Conservation (phyloP, 2,888 invertebrate genomes). For the Polydrusus tereticollis region DNA sequence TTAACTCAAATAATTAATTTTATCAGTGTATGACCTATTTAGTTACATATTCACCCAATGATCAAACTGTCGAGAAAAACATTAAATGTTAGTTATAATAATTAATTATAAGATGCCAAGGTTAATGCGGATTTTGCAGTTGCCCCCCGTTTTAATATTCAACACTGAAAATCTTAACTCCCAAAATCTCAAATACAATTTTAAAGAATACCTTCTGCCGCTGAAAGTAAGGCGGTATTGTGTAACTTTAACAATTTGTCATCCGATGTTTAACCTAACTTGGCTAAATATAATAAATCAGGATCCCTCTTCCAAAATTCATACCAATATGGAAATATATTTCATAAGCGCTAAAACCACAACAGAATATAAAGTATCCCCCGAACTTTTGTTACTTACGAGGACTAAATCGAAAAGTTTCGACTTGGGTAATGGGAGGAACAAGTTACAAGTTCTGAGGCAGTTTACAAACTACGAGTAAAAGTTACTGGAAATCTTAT, state of each 20-base stretch:
- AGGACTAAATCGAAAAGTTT: slow-evolving; percentile 53
- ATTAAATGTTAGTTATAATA: too few species aligned
- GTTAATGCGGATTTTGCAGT: too few species aligned
- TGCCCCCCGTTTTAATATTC: not conserved
- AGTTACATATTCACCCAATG: too few species aligned
- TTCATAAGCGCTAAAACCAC: slow-evolving; percentile 56
- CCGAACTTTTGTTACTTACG: slow-evolving; percentile 52
- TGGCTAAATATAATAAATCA: slow-evolving; percentile 43
- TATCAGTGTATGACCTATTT: too few species aligned
- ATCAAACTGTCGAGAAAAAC: too few species aligned
- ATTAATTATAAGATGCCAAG: too few species aligned
- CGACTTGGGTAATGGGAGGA: slow-evolving; percentile 39
- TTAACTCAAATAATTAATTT: too few species aligned
- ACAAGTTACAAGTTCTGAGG: slow-evolving; percentile 36
- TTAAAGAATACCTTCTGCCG: slow-evolving; percentile 31
- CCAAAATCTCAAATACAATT: not conserved
- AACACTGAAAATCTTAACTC: not conserved
- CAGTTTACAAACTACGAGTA: slow-evolving; percentile 34
- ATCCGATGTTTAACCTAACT: slow-evolving; percentile 36
- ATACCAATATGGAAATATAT: slow-evolving; percentile 52
- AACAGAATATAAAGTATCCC: slow-evolving; percentile 54
- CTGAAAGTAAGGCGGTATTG: slow-evolving; percentile 30
- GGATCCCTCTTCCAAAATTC: slow-evolving; percentile 31
- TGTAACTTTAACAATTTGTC: slow-evolving; percentile 44
- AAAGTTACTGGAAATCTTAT: slow-evolving; percentile 24